These are phyloP conservation scores for Periophthalmodon schlosseri DNA, from an alignment of 2,113 vertebrate species.

Conservation along the genomic window DNA sequence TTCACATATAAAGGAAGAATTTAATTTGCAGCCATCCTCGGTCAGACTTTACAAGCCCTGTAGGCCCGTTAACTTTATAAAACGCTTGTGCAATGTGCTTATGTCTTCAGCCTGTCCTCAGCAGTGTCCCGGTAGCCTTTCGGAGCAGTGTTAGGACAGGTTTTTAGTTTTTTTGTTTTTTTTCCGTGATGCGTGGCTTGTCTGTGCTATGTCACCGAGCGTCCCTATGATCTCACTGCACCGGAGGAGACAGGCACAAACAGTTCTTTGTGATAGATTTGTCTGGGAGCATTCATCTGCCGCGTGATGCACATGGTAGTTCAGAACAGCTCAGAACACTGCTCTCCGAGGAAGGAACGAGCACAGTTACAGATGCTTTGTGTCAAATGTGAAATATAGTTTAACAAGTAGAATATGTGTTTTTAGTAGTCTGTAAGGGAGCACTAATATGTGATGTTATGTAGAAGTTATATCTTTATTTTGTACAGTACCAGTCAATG, in stretches of 20 bases:
- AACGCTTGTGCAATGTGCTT: slow-evolving; percentile 1
- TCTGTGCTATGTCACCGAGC: slow-evolving; percentile 54
- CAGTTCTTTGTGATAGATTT: slow-evolving; percentile 50
- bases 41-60: slow-evolving; percentile 10
- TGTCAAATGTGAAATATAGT: neutral
- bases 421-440: too few relatives aligned
- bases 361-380: neutral
- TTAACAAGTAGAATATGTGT: neutral
- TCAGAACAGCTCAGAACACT: slow-evolving; percentile 1
- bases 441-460: too few relatives aligned
- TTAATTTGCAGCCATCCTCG: slow-evolving; percentile 2
- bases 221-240: slow-evolving; percentile 51
- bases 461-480: too few relatives aligned
- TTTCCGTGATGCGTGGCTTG: slow-evolving; percentile 42
- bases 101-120: slow-evolving; percentile 9
- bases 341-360: neutral
- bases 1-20: slow-evolving; percentile 13
- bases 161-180: neutral
- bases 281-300: slow-evolving; percentile 38
- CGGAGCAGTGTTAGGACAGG: slow-evolving; percentile 14
- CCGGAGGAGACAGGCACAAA: slow-evolving; percentile 51
- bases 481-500: too few relatives aligned
- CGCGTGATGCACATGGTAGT: slow-evolving; percentile 40
- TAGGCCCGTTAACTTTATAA: neutral
- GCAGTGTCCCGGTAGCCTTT: neutral